Base-by-base conservation (phyloP, 2,888 invertebrate species). In the Leptopilina drosophilae region DNA sequence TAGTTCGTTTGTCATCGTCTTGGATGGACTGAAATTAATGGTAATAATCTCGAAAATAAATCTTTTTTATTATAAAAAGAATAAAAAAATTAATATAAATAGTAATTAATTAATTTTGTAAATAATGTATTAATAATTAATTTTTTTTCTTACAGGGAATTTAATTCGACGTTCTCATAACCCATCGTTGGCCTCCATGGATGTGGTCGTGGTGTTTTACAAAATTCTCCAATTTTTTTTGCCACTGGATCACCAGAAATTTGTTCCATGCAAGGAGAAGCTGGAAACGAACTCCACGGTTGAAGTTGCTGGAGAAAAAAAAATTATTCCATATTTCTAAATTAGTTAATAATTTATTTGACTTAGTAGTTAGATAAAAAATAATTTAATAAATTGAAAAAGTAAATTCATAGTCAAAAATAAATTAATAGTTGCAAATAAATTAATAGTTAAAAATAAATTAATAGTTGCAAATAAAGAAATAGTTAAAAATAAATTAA, bases 141-240 rank as follows among this genome's bases (percentile, higher is more conserved):
- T n/a, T 62, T 64, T 64, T 64, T 12, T 83, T 76, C 88, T 92
- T 92, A 95, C 95, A 96, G 93, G 76, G 96, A 95, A 80, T 94
- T 95, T 20, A 95, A 94, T 92, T 96, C 95, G 79, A 96, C 94
- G 88, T 94, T 95, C 92, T 96, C 96, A 90, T 95, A 96, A 77
- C 96, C 96, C 92, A 96, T 93, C 20, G 95, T 95, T 40, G 96
- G 96, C 80, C 96, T 93, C 96, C 96, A 96, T 20, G 96, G 96
- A 91, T 96, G 96, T 79, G 95, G 95, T 83, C 94, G 94, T 0
- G 96, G 95, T 0, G 96, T 95, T 49, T 20, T 26, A 42, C 49
- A 96, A 87, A 95, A 95, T 87, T 95, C 94, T 49, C 95, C 95
- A 40, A 95, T 93, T 86, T 95, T 93, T 4, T 94, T 92, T 2